Evolutionary conservation across 1,140 invertebrate species (phyloP), one percentile per base, ranked within the genome.

Genomic region (Achatina immaculata): DNA sequence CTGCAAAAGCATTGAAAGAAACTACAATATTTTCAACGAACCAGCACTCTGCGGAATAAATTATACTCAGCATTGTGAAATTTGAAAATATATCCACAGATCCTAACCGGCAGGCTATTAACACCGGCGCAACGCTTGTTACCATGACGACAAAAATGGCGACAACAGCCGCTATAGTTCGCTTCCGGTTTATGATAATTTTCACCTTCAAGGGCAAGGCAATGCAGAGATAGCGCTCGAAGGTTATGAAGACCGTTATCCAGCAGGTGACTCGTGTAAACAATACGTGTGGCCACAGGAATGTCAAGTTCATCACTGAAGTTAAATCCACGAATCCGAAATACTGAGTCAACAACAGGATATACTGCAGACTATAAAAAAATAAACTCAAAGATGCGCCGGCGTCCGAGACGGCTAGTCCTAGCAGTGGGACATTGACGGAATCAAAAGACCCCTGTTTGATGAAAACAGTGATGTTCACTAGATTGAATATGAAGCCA

Each of bases 211-310:
- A 43, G 4, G 76, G 76, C 24, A 58, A n/a, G 11, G 48, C 58
- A 24, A 78, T n/a, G 62, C 76, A 78, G 11, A 78, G 40, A 31
- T 68, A 78, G 1, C 76, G 36, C 65, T 78, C 76, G 19, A 78
- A 48, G 28, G 58, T 78, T 34, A 78, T 68, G 28, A 28, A 78
- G 16, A 42, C 62, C n/a, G 76, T 78, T 16, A 78, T n/a, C 14
- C 58, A 78, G 42, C 76, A 43, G 11, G 76, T 42, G 38, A 58
- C 43, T 0, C 76, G 38, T 1, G 40, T 28, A 43, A 78, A 78
- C 0, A 40, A 1, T 4, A 78, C 48, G 31, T 78, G 76, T 24
- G 62, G 76, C 76, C 76, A 78, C 3, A 14, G 1, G 3, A 36
- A 3, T 31, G 21, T 31, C n/a, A 62, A 0, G 7, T 31, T 6